Base-by-base conservation (phyloP, 2,113 vertebrate species). In the Corydoras sp. region DNA sequence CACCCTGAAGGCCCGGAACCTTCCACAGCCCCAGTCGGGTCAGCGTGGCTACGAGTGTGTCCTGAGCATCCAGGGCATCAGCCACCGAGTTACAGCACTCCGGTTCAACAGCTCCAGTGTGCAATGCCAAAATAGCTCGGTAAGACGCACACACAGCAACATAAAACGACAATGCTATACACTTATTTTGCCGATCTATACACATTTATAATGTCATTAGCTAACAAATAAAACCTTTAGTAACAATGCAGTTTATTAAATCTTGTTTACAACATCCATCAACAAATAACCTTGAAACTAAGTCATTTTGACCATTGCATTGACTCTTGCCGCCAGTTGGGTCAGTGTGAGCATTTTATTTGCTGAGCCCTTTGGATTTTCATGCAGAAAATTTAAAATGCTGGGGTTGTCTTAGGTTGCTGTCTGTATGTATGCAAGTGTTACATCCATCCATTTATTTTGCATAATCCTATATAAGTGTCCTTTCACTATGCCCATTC, bases 51-150 rank as follows among this genome's bases (percentile, higher is more conserved):
- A 98, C 9, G 97, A 99, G 85, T 99, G 97, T 0, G 93, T 98
- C 55, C 91, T 99, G 62, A 91, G 85, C 85, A 96, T 98, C 82
- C 95, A 97, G 85, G 95, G 95, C 0, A 80, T 92, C 10, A 66
- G 90, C 75, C 93, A 99, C 80, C 86, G 96, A 0, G 96, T 99
- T 78, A 97, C 96, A 0, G 96, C 97, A 35, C 93, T 98, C 62
- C 93, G 97, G 81, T 98, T 98, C 91, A 99, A 99, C 89, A 98
- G 95, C 88, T 98, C 97, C 88, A 98, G 96, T 3, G 95, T 99
- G 68, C 96, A 98, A 85, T 98, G 97, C 87, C 97, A 99, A 89
- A 98, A 99, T 87, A 98, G 95, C 81, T 98, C 96, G 87, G 97
- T 99, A 84, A 85, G 93, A 84, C 35, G 13, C 35, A 49, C 15